Evolutionary conservation across 2,888 invertebrate species (phyloP).

Genomic region (Salpingus planirostris): DNA sequence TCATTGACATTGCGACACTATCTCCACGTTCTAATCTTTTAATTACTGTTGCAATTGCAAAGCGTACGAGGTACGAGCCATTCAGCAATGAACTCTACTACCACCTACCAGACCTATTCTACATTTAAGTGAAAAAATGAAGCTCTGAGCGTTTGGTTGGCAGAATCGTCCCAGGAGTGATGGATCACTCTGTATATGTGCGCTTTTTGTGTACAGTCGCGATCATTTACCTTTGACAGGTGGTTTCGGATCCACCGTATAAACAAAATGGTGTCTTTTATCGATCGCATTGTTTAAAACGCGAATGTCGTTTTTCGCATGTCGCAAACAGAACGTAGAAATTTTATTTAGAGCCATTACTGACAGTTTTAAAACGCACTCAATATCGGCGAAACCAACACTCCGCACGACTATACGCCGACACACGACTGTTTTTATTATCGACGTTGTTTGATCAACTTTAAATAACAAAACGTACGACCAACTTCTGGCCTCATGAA

Average conservation of each 20-base stretch:
- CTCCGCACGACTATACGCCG: conserved; percentile 3
- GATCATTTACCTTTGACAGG: conserved; percentile 43
- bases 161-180: conserved; percentile 80
- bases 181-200: conserved; percentile 97
- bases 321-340: conserved; percentile 21
- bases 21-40: too few relatives aligned
- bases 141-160: too few relatives aligned
- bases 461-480: conserved; percentile 1
- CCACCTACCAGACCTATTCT: too few relatives aligned
- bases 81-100: too few relatives aligned
- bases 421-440: conserved; percentile 3
- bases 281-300: conserved; percentile 21
- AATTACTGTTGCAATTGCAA: too few relatives aligned
- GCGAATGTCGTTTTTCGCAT: conserved; percentile 17
- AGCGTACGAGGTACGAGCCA: too few relatives aligned
- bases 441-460: too few relatives aligned
- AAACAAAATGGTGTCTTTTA: conserved; percentile 48
- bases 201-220: conserved; percentile 64
- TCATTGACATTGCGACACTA: too few relatives aligned
- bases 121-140: too few relatives aligned
- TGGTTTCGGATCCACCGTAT: conserved; percentile 48
- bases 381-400: too few relatives aligned
- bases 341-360: conserved; percentile 28
- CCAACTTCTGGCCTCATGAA: conserved; percentile 4
- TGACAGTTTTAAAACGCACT: too few relatives aligned